These are phyloP conservation scores for Pithys albifrons DNA, from an alignment of 2,113 vertebrate species.

Conservation along the genomic window DNA sequence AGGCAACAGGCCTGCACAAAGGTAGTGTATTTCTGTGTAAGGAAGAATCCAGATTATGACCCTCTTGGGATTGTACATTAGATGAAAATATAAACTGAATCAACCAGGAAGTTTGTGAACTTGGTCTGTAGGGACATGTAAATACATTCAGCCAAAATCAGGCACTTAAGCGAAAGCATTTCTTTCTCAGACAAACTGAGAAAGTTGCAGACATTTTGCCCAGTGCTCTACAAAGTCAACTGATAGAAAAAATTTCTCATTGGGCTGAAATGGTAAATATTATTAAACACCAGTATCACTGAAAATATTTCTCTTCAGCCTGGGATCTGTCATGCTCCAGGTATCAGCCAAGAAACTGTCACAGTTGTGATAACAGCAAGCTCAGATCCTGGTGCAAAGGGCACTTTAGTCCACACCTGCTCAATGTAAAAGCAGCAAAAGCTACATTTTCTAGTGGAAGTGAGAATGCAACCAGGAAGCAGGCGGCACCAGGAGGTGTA, in stretches of 20 bases:
- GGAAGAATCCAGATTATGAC: not conserved
- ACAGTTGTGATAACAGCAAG: not conserved
- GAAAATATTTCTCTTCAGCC: not conserved
- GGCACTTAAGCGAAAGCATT: not conserved
- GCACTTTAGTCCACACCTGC: not conserved
- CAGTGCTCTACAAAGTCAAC: not conserved
- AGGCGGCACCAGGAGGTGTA: not conserved
- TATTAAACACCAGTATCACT: not conserved
- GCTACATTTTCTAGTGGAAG: not conserved
- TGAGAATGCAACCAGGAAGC: not conserved
- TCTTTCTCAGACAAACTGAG: not conserved
- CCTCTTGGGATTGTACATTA: not conserved
- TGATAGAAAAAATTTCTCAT: not conserved
- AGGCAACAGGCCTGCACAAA: not conserved
- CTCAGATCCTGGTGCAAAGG: not conserved
- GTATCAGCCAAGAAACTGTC: not conserved
- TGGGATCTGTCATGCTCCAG: not conserved
- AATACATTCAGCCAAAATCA: constrained; percentile 10
- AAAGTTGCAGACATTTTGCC: constrained; percentile 6
- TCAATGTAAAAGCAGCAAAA: not conserved
- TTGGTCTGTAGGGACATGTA: not conserved
- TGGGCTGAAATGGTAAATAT: not conserved
- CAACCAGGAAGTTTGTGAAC: not conserved
- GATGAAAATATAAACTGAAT: constrained; percentile 14
- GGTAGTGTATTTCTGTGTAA: not conserved